Evolutionary conservation across 2,113 vertebrate species (phyloP), one percentile per base, ranked within the genome.

Genomic region (Chauna torquata): DNA sequence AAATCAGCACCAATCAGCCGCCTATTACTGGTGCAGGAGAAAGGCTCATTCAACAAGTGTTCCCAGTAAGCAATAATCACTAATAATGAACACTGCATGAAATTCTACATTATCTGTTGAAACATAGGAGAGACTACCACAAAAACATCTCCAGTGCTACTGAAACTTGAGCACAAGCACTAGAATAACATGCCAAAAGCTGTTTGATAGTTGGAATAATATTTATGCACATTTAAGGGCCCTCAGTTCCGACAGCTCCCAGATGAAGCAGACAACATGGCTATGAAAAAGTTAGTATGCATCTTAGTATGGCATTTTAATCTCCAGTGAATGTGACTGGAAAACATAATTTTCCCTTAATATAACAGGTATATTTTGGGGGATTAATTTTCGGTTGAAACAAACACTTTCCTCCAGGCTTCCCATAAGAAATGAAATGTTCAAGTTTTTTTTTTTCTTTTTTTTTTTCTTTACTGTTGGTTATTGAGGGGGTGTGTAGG

Each of bases 1-100:
- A 90, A 90, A 90, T 75, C 82, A 93, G 69, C 36, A 88, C 44
- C 66, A 79, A 69, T 89, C 91, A 94, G 75, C n/a, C 75, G 62
- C 40, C 38, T 68, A 69, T 64, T 82, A 69, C 18, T 32, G 59
- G 32, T 76, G 38, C 76, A 83, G 76, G 50, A 92, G 75, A 90
- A 92, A 81, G 45, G n/a, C 23, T 72, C 42, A 36, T 76, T 88
- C 64, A 62, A 92, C n/a, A 86, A 83, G 68, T 1, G 4, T 70
- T 66, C 44, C 45, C 40, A n/a, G 64, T 22, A 83, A 36, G 57
- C 49, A 82, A 82, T 61, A 84, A 82, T 27, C 62, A 64, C 42
- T 84, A 88, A 86, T 40, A 81, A 89, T 32, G n/a, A 89, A 69
- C 25, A 16, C 23, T 52, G 77, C 34, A 40, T 20, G 86, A 44